These are phyloP conservation scores for Cheilosia scutellata DNA, from an alignment of 2,888 invertebrate species.

Conservation along the genomic window DNA sequence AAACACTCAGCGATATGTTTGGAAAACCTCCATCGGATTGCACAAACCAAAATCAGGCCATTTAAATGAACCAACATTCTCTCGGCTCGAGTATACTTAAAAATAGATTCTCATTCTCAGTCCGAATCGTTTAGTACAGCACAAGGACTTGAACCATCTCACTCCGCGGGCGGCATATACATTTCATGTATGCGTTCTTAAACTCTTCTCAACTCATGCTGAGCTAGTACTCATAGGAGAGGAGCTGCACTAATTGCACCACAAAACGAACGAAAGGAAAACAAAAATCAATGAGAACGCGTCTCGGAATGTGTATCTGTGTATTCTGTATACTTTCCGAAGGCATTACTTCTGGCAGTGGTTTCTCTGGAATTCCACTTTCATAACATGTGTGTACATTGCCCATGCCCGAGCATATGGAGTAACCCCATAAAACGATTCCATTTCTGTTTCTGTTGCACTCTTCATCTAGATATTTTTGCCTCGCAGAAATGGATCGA, in stretches of 20 bases:
- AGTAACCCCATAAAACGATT: constrained; percentile 46
- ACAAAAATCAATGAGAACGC: constrained; percentile 55
- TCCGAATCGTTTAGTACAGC: constrained; percentile 50
- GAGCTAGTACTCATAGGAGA: constrained; percentile 19
- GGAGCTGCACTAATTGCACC: constrained; percentile 66
- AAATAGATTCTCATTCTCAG: constrained; percentile 57
- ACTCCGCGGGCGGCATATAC: constrained; percentile 65
- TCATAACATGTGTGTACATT: constrained; percentile 51
- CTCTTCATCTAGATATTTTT: constrained; percentile 45
- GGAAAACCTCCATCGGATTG: constrained; percentile 19
- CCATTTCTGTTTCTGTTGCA: constrained; percentile 32
- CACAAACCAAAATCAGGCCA: constrained; percentile 28
- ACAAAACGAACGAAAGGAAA: constrained; percentile 32
- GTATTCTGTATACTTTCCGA: constrained; percentile 33
- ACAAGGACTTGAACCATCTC: constrained; percentile 52
- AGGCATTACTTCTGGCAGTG: constrained; percentile 68
- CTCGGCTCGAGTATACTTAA: constrained; percentile 29
- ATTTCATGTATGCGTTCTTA: not conserved
- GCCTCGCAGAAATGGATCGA: constrained; percentile 71
- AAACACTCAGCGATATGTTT: constrained; percentile 15
- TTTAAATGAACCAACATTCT: constrained; percentile 26
- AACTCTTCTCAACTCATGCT: constrained; percentile 42
- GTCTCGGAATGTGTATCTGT: constrained; percentile 53
- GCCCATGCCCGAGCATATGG: constrained; percentile 35
- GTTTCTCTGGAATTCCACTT: constrained; percentile 72